A percentile compares a stretch with the other conserved stretches of the same genome.
These are phyloP conservation scores for Meleagris gallopavo DNA, from an alignment of 2,113 vertebrate species.

Conservation along the genomic window DNA sequence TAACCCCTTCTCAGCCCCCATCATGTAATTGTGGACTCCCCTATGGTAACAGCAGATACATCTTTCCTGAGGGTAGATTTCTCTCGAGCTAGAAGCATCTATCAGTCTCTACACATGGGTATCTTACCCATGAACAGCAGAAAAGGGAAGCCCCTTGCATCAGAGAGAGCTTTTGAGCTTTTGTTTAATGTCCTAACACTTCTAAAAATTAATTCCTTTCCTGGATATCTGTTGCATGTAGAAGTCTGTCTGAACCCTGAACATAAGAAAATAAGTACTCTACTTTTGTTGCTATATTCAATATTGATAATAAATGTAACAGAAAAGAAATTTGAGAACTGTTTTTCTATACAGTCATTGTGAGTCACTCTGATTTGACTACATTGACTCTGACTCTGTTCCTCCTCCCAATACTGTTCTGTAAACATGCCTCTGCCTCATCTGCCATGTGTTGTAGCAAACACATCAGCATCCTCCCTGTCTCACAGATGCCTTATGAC, in stretches of 20 bases:
- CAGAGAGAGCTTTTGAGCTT: neutral
- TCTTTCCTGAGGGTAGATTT: neutral
- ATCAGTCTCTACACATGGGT: neutral
- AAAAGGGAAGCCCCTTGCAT: neutral
- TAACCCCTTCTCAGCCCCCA: neutral
- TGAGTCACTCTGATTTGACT: neutral
- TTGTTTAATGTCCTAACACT: neutral
- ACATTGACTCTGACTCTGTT: neutral
- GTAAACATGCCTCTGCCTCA: neutral
- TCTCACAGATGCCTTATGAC: neutral
- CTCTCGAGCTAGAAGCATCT: neutral
- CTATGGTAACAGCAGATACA: neutral
- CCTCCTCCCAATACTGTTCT: neutral
- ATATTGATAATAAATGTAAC: neutral
- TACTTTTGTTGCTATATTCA: neutral
- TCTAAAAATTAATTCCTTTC: neutral
- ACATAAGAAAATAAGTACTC: neutral
- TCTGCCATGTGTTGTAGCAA: neutral
- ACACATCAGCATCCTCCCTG: neutral
- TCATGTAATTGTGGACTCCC: neutral
- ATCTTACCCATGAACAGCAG: neutral
- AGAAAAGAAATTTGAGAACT: neutral
- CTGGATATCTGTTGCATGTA: neutral
- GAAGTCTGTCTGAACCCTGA: neutral
- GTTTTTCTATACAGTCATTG: neutral